phyloP scores from a whole-genome alignment of 2,888 invertebrate species.

The Pseudococcus jackbeardsleyi region DNA sequence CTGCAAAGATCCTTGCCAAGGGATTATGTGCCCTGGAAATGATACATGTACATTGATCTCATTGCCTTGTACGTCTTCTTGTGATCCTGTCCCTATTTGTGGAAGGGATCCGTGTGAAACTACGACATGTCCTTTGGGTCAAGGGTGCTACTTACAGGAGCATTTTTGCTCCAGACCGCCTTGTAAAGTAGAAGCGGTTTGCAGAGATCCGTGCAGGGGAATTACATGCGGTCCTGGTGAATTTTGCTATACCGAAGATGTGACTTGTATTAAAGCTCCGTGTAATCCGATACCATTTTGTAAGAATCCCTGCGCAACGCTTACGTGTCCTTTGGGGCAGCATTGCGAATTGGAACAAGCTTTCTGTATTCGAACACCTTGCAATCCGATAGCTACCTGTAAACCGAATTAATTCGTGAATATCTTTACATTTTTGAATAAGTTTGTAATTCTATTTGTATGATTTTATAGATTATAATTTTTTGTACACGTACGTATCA shows the following conservation, averaged over 20 bases:
- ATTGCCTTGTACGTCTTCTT: neutral
- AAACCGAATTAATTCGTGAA: neutral
- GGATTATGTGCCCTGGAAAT: neutral
- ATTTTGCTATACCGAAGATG: slow-evolving; percentile 43
- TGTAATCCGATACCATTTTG: slow-evolving; percentile 47
- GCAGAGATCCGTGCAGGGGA: slow-evolving; percentile 40
- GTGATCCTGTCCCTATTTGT: slow-evolving; percentile 25
- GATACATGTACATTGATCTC: slow-evolving; percentile 29
- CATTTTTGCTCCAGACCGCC: slow-evolving; percentile 41
- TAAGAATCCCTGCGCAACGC: slow-evolving; percentile 13
- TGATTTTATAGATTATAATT: neutral
- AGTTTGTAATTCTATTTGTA: neutral
- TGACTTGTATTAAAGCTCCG: slow-evolving; percentile 52
- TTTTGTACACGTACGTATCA: neutral
- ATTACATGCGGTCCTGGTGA: neutral
- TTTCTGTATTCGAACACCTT: slow-evolving; percentile 25
- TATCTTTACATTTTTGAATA: neutral
- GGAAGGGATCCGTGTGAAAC: slow-evolving; percentile 37
- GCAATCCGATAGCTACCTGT: slow-evolving; percentile 43
- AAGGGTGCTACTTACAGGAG: slow-evolving; percentile 49
- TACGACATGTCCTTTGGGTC: slow-evolving; percentile 37
- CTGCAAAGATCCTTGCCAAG: slow-evolving; percentile 53
- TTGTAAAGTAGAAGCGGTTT: slow-evolving; percentile 27
- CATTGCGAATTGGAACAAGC: slow-evolving; percentile 46
- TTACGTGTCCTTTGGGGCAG: neutral